phyloP scores from a whole-genome alignment of 2,797 vertebrate species.

The Phataginus tricuspis region DNA sequence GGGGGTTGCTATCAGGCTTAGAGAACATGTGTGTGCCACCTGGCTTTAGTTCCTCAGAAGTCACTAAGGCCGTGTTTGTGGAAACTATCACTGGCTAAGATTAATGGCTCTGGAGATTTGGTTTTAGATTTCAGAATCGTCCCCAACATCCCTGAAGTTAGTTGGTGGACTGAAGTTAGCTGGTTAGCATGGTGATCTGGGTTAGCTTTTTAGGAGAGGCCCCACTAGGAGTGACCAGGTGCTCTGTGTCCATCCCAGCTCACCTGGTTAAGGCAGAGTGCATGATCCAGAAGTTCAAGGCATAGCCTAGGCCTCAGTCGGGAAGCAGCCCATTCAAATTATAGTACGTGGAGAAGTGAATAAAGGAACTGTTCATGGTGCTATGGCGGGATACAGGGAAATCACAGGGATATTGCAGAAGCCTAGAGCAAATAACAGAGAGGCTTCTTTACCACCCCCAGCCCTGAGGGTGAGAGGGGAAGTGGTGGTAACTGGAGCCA shows the following conservation, averaged over 20 bases:
- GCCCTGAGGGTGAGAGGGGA: not conserved
- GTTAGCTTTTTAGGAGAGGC: not conserved
- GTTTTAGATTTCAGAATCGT: not conserved
- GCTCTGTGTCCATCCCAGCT: not conserved
- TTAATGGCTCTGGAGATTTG: not conserved
- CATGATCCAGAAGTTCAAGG: not conserved
- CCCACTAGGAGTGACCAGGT: not conserved
- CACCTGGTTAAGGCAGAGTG: not conserved
- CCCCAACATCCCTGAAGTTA: not conserved
- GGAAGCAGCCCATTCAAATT: not conserved
- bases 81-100: not conserved
- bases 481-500: not conserved
- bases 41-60: not conserved
- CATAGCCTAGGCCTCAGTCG: not conserved
- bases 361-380: rapidly evolving
- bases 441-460: not conserved
- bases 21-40: not conserved
- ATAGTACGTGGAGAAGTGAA: not conserved
- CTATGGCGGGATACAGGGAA: not conserved
- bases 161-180: not conserved
- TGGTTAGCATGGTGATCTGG: not conserved
- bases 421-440: not conserved
- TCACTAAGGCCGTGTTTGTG: not conserved
- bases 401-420: not conserved
- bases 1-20: not conserved